These are phyloP conservation scores for Cryptoprocta ferox DNA, from an alignment of 2,797 vertebrate species.

Conservation along the genomic window DNA sequence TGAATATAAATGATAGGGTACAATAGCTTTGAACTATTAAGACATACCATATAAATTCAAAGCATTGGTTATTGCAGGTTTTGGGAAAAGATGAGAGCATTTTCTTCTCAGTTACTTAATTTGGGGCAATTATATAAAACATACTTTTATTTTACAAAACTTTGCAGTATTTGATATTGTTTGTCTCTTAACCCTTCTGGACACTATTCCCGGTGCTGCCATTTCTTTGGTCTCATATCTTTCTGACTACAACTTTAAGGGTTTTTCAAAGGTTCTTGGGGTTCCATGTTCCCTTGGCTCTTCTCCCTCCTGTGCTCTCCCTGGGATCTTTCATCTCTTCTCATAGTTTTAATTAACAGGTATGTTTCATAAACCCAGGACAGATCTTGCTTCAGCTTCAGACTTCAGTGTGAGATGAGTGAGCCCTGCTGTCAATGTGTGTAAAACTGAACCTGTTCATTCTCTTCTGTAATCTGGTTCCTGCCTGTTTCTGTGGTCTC, in stretches of 20 bases:
- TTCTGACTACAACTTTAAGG: background rate
- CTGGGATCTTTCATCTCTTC: background rate
- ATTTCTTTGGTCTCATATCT: background rate
- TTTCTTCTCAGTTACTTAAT: constrained; percentile 20
- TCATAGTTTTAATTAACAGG: background rate
- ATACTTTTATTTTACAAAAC: background rate
- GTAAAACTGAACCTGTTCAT: background rate
- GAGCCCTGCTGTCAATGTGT: background rate
- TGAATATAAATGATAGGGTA: background rate
- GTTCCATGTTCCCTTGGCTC: background rate
- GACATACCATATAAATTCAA: background rate
- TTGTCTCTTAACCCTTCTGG: background rate
- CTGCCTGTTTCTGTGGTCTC: background rate
- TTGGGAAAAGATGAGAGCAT: background rate
- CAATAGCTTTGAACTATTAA: constrained; percentile 29
- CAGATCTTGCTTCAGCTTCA: background rate
- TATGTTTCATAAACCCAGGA: background rate
- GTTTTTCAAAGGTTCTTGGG: constrained; percentile 1
- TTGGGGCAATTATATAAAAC: background rate
- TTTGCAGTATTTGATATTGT: background rate
- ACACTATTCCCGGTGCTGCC: background rate
- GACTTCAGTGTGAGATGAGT: background rate
- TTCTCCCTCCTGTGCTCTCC: background rate
- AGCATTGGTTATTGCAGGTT: background rate
- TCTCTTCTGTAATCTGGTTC: background rate